Evolutionary conservation across 2,888 invertebrate species (phyloP), one percentile per base, ranked within the genome.

Genomic region (Odontomyia ornata): DNA sequence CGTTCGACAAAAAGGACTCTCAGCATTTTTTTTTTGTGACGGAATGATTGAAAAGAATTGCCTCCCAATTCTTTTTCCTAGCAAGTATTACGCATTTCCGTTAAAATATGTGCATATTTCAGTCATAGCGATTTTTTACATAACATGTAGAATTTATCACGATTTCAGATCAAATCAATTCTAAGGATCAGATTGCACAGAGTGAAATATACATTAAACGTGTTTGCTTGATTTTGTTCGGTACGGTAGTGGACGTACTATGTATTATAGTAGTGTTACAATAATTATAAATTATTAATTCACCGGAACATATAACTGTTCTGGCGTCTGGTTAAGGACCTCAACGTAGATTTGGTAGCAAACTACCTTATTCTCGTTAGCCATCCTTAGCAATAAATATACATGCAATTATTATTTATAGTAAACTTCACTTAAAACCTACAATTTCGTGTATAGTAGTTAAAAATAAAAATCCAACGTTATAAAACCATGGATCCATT

Each of bases 221-320:
- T 36, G 36, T 36, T 60, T 60, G 23, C 60, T 60, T 52, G 5
- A 18, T 52, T 52, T 52, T 52, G 52, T 52, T 52, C 52, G 52
- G 18, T 52, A 52, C n/a, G 15, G 52, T 52, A 13, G 36, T 36
- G 18, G 52, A 52, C 52, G 52, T 52, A 52, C 52, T 13, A 18
- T 52, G 52, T 52, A 18, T 43, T 43, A 43, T 43, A 43, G 15
- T 18, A 18, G 4, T 52, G 5, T 15, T 13, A 18, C 52, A 13
- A 52, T 52, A n/a, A 52, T 18, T 9, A 9, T 52, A 52, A 9
- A n/a, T 52, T 13, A 52, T n/a, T n/a, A n/a, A 9, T 52, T 52
- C 52, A 15, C 52, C 30, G 30, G 69, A 69, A 69, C 69, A 69
- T 69, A 69, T 11, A 69, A 69, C 69, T 69, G 69, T 25, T 69